phyloP scores from a whole-genome alignment of 2,888 invertebrate species.

The Alloplasta piceator region DNA sequence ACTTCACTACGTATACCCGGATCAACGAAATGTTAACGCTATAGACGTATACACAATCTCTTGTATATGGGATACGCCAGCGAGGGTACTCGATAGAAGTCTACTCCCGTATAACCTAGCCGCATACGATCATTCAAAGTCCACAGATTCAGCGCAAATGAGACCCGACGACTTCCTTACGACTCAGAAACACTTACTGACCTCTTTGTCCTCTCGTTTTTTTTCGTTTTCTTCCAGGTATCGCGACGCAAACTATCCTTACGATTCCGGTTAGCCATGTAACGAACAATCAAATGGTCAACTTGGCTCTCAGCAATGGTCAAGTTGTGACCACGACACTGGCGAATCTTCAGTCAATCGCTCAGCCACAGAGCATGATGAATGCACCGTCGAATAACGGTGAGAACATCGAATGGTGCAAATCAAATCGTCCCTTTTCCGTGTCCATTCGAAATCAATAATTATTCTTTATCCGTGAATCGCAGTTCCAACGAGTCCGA shows the following conservation, averaged over 20 bases:
- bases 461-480: conserved; percentile 44
- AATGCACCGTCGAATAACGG: conserved; percentile 84
- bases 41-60: conserved; percentile 46
- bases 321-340: conserved; percentile 94
- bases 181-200: background rate
- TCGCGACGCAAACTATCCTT: conserved; percentile 97
- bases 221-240: conserved; percentile 86
- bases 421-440: background rate
- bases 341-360: conserved; percentile 91
- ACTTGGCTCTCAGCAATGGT: conserved; percentile 92
- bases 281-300: conserved; percentile 90
- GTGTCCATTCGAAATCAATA: background rate
- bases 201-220: background rate
- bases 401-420: conserved; percentile 74
- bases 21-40: conserved; percentile 66
- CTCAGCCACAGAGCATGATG: conserved; percentile 88
- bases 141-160: background rate
- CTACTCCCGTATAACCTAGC: conserved; percentile 34
- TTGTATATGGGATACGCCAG: conserved; percentile 34
- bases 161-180: background rate
- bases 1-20: conserved; percentile 76
- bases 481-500: conserved; percentile 86
- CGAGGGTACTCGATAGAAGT: conserved; percentile 45
- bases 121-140: conserved; percentile 25
- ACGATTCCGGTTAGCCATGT: conserved; percentile 97